Conservation (phyloP, 2,888 invertebrate species). For the Allophyes oxyacanthae region DNA sequence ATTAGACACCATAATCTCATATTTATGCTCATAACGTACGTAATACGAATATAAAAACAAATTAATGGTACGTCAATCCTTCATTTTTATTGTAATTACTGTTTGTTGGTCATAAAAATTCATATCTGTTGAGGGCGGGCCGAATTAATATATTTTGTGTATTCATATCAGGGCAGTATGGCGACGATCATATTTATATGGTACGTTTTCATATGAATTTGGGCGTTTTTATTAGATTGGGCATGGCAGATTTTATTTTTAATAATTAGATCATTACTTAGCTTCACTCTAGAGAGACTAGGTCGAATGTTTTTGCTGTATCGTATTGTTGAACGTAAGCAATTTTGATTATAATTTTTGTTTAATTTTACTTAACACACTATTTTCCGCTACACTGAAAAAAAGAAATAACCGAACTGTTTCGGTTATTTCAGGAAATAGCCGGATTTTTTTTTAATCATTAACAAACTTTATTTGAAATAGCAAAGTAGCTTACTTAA, state of each 20-base stretch:
- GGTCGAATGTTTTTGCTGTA: too few species aligned
- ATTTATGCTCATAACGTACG: constrained; percentile 8
- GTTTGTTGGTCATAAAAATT: constrained; percentile 57
- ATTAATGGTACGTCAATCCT: constrained; percentile 49
- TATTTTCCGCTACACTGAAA: too few species aligned
- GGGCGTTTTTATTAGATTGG: background rate
- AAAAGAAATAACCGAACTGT: too few species aligned
- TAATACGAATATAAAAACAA: constrained; percentile 14
- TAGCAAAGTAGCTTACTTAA: too few species aligned
- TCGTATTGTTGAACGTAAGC: too few species aligned
- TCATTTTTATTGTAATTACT: constrained; percentile 55
- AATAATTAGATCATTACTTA: too few species aligned
- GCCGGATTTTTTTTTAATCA: too few species aligned
- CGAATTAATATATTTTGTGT: constrained; percentile 45
- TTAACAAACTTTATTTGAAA: too few species aligned
- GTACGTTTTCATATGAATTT: constrained; percentile 1
- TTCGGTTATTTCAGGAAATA: too few species aligned
- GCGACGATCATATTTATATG: constrained; percentile 23
- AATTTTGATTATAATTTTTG: too few species aligned
- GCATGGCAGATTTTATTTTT: background rate
- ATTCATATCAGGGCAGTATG: constrained; percentile 41
- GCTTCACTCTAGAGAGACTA: too few species aligned
- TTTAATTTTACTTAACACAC: too few species aligned
- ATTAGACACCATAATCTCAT: constrained; percentile 29
- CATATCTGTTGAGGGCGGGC: constrained; percentile 39